Evolutionary conservation across 2,888 invertebrate genomes (phyloP).

Genomic region (Ferrisia virgata): DNA sequence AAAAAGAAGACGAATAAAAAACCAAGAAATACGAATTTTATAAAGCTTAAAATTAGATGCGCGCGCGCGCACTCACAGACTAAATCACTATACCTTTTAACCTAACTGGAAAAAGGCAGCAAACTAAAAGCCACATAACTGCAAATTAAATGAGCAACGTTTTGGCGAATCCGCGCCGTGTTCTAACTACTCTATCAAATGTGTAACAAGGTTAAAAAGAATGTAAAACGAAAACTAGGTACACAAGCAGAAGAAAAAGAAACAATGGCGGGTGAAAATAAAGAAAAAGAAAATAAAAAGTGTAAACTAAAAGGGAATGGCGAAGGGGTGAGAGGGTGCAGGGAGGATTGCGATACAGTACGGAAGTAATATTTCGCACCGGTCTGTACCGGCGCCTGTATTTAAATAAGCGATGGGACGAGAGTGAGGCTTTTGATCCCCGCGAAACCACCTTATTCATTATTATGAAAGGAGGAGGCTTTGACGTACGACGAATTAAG

Average conservation of each 20-base stretch:
- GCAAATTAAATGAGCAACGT: constrained; percentile 14
- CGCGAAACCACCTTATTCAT: not conserved
- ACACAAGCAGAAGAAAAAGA: not conserved
- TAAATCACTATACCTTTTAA: constrained; percentile 1
- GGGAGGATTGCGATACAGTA: not conserved
- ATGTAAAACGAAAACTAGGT: constrained; percentile 6
- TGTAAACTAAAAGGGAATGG: not conserved
- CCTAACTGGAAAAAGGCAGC: constrained; percentile 1
- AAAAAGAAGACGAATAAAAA: not conserved
- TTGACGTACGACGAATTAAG: constrained; percentile 4
- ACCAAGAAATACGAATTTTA: not conserved
- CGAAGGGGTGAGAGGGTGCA: not conserved
- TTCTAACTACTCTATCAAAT: constrained; percentile 19
- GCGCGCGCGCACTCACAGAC: not conserved
- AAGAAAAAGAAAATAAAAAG: not conserved
- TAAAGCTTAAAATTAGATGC: not conserved
- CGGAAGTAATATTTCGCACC: constrained; percentile 39
- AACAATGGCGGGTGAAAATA: not conserved
- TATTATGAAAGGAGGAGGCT: not conserved
- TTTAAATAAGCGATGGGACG: constrained; percentile 35
- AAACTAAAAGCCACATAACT: constrained; percentile 23
- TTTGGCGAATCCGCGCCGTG: constrained; percentile 13
- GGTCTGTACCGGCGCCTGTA: constrained; percentile 40
- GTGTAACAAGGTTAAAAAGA: constrained; percentile 32
- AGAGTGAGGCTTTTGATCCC: not conserved